phyloP scores from a whole-genome alignment of 2,113 vertebrate genomes.

The Xiphorhynchus elegans region DNA sequence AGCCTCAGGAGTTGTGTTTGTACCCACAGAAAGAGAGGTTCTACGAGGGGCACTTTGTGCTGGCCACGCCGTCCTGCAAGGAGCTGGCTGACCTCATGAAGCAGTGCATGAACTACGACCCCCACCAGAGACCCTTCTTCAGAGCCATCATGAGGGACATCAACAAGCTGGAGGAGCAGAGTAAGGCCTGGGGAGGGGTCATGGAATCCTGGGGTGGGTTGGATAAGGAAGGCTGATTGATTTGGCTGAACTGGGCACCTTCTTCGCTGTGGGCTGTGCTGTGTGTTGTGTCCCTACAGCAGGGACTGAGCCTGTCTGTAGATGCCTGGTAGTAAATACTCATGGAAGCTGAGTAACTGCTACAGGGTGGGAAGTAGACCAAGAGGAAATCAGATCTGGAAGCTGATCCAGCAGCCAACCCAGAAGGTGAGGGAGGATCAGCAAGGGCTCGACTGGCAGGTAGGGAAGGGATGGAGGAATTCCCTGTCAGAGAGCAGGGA shows the following conservation, averaged over 20 bases:
- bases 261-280: not conserved
- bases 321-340: not conserved
- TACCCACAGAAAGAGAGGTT: slow-evolving; percentile 91
- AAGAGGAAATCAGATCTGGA: not conserved
- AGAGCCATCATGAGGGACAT: slow-evolving; percentile 96
- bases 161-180: slow-evolving; percentile 88
- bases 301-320: too few species aligned
- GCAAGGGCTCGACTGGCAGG: accelerated
- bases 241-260: not conserved
- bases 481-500: not conserved
- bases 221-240: not conserved
- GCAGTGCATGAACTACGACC: slow-evolving; percentile 97
- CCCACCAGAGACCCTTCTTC: slow-evolving; percentile 95
- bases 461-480: not conserved
- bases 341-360: not conserved
- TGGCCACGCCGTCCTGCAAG: slow-evolving; percentile 88
- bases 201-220: not conserved
- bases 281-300: not conserved
- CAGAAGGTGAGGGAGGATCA: not conserved
- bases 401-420: not conserved
- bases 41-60: slow-evolving; percentile 85
- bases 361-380: not conserved
- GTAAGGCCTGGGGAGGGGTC: slow-evolving; percentile 68
- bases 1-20: not conserved
- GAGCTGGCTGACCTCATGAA: slow-evolving; percentile 96